Conservation (phyloP, 2,797 vertebrate species). For the Crocodylus rhombifer region DNA sequence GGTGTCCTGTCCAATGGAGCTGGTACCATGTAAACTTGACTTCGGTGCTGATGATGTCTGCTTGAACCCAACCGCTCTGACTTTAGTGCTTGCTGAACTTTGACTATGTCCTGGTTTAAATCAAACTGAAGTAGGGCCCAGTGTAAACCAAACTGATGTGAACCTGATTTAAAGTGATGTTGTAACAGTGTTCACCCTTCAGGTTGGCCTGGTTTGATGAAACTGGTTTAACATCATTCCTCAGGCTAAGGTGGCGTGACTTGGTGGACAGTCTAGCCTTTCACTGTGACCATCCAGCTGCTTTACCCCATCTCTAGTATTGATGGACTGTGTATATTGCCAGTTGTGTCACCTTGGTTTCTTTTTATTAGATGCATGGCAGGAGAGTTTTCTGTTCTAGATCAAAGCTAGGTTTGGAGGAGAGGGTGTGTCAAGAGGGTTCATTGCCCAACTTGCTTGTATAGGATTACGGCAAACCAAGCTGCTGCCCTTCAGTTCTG, state of each 20-base stretch:
- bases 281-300: background rate
- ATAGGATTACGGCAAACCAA: background rate
- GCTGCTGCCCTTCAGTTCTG: fast-evolving
- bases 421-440: background rate
- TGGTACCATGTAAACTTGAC: background rate
- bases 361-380: background rate
- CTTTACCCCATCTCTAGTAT: background rate
- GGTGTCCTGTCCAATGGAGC: background rate
- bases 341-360: background rate
- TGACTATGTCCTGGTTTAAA: background rate
- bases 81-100: background rate
- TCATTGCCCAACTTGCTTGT: background rate
- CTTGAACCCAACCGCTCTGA: background rate
- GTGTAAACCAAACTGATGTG: background rate
- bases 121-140: background rate
- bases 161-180: background rate
- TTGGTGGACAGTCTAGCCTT: background rate
- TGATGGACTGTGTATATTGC: background rate
- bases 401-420: background rate
- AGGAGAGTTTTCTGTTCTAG: background rate
- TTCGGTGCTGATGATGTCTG: background rate
- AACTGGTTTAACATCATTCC: background rate
- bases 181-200: background rate
- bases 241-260: background rate
- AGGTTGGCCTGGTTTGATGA: background rate